These are phyloP conservation scores for Phengaris arion DNA, from an alignment of 2,888 invertebrate genomes.

Conservation along the genomic window DNA sequence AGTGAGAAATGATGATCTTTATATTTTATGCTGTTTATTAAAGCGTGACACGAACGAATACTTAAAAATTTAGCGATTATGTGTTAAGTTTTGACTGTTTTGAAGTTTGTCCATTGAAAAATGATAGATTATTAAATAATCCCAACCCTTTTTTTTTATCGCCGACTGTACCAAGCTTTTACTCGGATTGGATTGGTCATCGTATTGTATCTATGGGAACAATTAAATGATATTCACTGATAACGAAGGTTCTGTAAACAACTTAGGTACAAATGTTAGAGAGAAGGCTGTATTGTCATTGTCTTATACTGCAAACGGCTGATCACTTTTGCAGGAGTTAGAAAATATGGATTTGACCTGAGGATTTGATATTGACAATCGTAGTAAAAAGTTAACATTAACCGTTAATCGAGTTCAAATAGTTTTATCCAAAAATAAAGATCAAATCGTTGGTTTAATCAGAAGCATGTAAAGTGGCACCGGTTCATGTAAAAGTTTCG, in stretches of 20 bases:
- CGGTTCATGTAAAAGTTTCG: no score
- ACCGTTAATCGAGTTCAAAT: no score
- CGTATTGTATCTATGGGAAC: conserved; percentile 18
- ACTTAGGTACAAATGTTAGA: neutral
- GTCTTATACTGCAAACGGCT: neutral
- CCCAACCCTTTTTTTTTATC: neutral
- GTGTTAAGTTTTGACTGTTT: neutral
- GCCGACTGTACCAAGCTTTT: conserved; percentile 8
- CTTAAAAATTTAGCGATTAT: neutral
- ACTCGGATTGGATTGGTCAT: conserved; percentile 19
- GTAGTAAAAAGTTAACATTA: no score
- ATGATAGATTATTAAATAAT: neutral
- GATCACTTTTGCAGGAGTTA: neutral
- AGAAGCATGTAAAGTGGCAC: no score
- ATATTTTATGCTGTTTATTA: no score
- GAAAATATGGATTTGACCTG: no score
- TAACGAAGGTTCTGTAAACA: conserved; percentile 10
- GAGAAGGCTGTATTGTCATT: neutral
- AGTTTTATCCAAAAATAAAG: no score
- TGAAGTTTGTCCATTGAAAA: neutral
- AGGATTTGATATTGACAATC: no score
- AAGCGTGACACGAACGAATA: neutral
- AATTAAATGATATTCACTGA: conserved; percentile 15
- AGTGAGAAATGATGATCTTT: neutral
- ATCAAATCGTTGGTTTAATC: no score